phyloP scores from a whole-genome alignment of 2,113 vertebrate genomes.

The Sisor rabdophorus region DNA sequence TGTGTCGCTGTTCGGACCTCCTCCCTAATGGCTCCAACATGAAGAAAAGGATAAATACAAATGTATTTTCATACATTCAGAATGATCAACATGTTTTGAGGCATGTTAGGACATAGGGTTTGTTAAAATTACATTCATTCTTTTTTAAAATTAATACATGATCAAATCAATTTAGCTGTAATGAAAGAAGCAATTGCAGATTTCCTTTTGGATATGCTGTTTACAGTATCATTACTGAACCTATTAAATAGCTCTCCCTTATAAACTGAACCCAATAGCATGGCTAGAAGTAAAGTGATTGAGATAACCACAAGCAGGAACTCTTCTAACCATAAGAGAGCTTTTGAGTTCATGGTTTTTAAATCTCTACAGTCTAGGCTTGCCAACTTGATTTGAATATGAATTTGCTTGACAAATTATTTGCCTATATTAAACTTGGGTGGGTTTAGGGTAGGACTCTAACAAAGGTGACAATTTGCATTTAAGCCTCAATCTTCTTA shows the following conservation, averaged over 20 bases:
- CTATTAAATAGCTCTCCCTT: not conserved
- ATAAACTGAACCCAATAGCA: conserved; percentile 1
- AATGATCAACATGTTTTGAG: not conserved
- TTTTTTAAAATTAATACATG: not conserved
- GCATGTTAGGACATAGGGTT: too few relatives aligned
- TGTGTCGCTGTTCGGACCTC: not conserved
- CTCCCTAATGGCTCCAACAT: not conserved
- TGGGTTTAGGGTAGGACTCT: conserved; percentile 2
- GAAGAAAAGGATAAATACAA: not conserved
- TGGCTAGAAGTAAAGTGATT: not conserved
- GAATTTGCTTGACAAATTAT: conserved; percentile 43
- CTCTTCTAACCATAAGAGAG: not conserved
- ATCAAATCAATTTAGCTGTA: not conserved
- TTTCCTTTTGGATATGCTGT: conserved; percentile 25
- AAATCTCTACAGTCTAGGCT: conserved; percentile 13
- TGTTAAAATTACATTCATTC: not conserved
- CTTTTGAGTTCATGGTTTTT: conserved; percentile 8
- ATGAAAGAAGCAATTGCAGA: not conserved
- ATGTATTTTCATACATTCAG: not conserved
- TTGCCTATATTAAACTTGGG: conserved; percentile 46
- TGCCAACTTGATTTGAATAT: conserved; percentile 30
- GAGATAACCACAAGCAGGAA: not conserved
- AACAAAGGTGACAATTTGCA: conserved; percentile 45
- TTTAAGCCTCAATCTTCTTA: not conserved
- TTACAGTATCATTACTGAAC: not conserved